A percentile compares a stretch with the other conserved stretches of the same genome.
These are phyloP conservation scores for Ceyx margarethae DNA, from an alignment of 2,113 vertebrate genomes.

Conservation along the genomic window DNA sequence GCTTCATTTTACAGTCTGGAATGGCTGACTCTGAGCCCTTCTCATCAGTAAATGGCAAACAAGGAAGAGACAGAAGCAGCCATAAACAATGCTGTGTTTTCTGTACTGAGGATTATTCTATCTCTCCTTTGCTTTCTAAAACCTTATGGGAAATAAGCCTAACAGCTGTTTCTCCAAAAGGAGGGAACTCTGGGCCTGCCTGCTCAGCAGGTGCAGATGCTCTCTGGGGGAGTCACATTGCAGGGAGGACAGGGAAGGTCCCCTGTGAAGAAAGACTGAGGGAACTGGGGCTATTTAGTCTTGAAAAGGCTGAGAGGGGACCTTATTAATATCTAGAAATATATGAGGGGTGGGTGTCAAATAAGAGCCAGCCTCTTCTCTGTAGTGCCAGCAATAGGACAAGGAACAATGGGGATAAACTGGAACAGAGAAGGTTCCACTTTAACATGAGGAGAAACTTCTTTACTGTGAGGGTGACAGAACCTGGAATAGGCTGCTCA, in stretches of 20 bases:
- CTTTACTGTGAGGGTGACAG: too few species aligned
- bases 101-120: background rate
- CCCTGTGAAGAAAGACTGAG: too few species aligned
- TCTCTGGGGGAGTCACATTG: background rate
- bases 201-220: background rate
- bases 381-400: too few species aligned
- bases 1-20: background rate
- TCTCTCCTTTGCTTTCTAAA: background rate
- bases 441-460: too few species aligned
- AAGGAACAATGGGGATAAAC: too few species aligned
- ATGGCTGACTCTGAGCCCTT: fast-evolving
- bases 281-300: too few species aligned
- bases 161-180: background rate
- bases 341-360: too few species aligned
- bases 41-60: background rate
- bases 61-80: background rate
- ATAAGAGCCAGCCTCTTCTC: too few species aligned
- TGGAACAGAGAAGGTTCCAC: too few species aligned
- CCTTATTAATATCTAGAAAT: too few species aligned
- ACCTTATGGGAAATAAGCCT: background rate
- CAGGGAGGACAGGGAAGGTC: background rate
- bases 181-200: background rate
- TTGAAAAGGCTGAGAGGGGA: too few species aligned
- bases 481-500: too few species aligned
- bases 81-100: background rate